Evolutionary conservation across 2,797 vertebrate species (phyloP), one percentile per base, ranked within the genome.

Genomic region (Lagodon rhomboides): DNA sequence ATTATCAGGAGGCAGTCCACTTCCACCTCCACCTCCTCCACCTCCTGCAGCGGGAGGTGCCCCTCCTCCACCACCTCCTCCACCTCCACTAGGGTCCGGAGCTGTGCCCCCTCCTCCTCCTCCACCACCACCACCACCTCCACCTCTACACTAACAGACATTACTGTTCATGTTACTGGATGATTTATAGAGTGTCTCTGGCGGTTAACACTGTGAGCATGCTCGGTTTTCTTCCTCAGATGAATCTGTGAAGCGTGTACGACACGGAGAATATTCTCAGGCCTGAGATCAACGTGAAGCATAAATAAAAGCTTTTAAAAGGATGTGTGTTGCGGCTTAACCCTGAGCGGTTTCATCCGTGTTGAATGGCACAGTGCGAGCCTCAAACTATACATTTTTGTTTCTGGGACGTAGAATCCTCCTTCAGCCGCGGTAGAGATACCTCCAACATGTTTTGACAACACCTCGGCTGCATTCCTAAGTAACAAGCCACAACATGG

Each of bases 401-500:
- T 62, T 44, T 20, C 59, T 41, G 20, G 25, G 22, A 25, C 17
- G 66, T 50, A 78, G 76, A 77, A 75, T 65, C 51, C 43, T n/a
- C n/a, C 41, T 38, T 61, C 16, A 68, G 59, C 67, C 34, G 25
- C 72, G 9, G 74, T 1, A 4, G 13, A 63, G 27, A 68, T 73
- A 27, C 59, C 55, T 55, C 50, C 34, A 17, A 77, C 93, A 23
- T 87, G 94, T 93, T 87, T 59, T 68, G 71, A 88, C 93, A 89
- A 12, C 65, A 27, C 80, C 73, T 49, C 3, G 0, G 23, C 77
- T 44, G 49, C 93, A 94, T 94, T 94, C 94, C 89, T 84, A 1
- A 51, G 65, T 56, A 81, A 90, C 94, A 89, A 85, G 94, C 81
- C 83, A 53, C 71, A 88, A 94, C 92, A 89, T 5, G 20, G 80